Evolutionary conservation across 1,140 invertebrate species (phyloP).

Genomic region (Anadara kagoshimensis): DNA sequence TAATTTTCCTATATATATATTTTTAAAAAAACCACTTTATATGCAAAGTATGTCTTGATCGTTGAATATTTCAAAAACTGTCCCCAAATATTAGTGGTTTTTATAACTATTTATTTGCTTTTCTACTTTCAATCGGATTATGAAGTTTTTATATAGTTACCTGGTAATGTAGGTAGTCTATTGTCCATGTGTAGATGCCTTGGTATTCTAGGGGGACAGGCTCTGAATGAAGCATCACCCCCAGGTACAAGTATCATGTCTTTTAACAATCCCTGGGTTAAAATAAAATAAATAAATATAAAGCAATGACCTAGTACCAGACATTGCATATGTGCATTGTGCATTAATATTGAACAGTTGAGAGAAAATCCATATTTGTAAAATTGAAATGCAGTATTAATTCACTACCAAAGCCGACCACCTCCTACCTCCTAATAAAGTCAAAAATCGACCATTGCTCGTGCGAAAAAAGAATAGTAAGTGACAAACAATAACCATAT

Average conservation of each 20-base stretch:
- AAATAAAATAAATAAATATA: neutral
- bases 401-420: too few relatives aligned
- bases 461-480: too few relatives aligned
- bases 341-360: neutral
- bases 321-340: neutral
- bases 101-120: neutral
- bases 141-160: constrained; percentile 19
- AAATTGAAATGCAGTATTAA: too few relatives aligned
- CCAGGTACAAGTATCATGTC: constrained; percentile 63
- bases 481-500: too few relatives aligned
- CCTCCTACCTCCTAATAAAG: too few relatives aligned
- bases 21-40: too few relatives aligned
- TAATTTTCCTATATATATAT: too few relatives aligned
- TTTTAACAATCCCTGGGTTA: constrained; percentile 59
- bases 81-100: neutral
- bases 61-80: too few relatives aligned
- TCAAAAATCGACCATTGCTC: too few relatives aligned
- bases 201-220: constrained; percentile 54
- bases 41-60: too few relatives aligned
- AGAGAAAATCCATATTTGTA: neutral
- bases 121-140: neutral
- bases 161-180: constrained; percentile 53
- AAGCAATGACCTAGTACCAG: neutral
- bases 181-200: constrained; percentile 51
- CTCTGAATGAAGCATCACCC: constrained; percentile 51